Evolutionary conservation across 2,888 invertebrate species (phyloP), one percentile per base, ranked within the genome.

Genomic region (Callyntrura guangdongensis): DNA sequence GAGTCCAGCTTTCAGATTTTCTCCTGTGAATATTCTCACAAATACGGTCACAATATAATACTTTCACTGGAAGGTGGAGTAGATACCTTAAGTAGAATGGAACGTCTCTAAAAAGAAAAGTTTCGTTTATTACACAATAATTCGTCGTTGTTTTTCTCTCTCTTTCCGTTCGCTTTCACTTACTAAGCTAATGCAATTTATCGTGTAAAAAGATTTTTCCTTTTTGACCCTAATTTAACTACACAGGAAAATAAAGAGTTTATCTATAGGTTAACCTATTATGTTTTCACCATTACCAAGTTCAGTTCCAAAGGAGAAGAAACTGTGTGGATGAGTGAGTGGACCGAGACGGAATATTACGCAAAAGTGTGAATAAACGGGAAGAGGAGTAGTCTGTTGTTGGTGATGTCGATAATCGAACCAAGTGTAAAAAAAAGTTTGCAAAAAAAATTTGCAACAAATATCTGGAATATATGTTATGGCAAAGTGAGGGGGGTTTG

Each of bases 361-460:
- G 74, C 49, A 81, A 74, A 86, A 81, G 81, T 64, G 87, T 45
- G 49, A 86, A 49, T 61, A 89, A 72, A 77, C 22, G 25, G 27
- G 45, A 81, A 47, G 74, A 61, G 86, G 59, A 86, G 72, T 87
- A 89, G 85, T 90, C 88, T 88, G 72, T 27, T 69, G 36, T 36
- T 36, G 36, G 36, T 36, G 64, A 72, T 82, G 86, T 86, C 90
- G 90, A 90, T 90, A 82, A 90, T 90, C 86, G 86, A 90, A 82
- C 86, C 86, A 82, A 90, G 82, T 86, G 90, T 74, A 79, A 89
- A 86, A 86, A 86, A 82, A 82, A 72, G 86, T 90, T 90, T 86
- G 90, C 90, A 81, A 89, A 64, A 89, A n/a, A 89, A 56, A 72
- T 72, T 89, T 56, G 72, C 86, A 59, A 90, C 53, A 86, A 90